A percentile compares a stretch with the other conserved stretches of the same genome.
Evolutionary conservation across 2,888 invertebrate genomes (phyloP).

Genomic region (Scrobipalpa costella): DNA sequence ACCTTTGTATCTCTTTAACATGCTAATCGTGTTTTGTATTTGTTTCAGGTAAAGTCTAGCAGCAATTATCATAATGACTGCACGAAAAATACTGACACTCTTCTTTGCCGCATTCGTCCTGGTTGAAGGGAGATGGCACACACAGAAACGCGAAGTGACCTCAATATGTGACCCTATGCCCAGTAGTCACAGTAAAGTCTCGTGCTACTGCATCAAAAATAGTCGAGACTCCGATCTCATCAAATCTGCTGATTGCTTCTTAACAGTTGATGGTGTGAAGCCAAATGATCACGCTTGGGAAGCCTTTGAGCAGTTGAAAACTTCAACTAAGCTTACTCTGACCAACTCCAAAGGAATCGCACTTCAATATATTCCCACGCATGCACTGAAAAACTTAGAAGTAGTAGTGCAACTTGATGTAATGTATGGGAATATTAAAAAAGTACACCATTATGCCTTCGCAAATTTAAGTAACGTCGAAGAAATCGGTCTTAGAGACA

Average conservation of each 20-base stretch:
- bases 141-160: slow-evolving; percentile 53
- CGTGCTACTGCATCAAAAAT: slow-evolving; percentile 61
- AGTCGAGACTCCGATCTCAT: slow-evolving; percentile 54
- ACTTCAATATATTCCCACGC: slow-evolving; percentile 85
- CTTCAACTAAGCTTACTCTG: slow-evolving; percentile 83
- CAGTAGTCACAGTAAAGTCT: slow-evolving; percentile 59
- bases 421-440: slow-evolving; percentile 85
- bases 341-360: slow-evolving; percentile 83
- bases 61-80: slow-evolving; percentile 47
- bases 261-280: slow-evolving; percentile 80
- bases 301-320: slow-evolving; percentile 83
- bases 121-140: slow-evolving; percentile 53
- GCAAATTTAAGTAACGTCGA: slow-evolving; percentile 84
- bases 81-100: slow-evolving; percentile 54
- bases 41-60: slow-evolving; percentile 49
- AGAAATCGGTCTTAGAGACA: slow-evolving; percentile 84
- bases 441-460: slow-evolving; percentile 85
- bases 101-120: slow-evolving; percentile 48
- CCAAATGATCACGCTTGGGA: slow-evolving; percentile 84
- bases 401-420: slow-evolving; percentile 81
- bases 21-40: slow-evolving; percentile 29
- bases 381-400: slow-evolving; percentile 81
- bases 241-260: slow-evolving; percentile 85
- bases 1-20: too few relatives aligned
- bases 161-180: slow-evolving; percentile 58